Evolutionary conservation across 2,113 vertebrate species (phyloP).

Genomic region (Grammomys dolichurus): DNA sequence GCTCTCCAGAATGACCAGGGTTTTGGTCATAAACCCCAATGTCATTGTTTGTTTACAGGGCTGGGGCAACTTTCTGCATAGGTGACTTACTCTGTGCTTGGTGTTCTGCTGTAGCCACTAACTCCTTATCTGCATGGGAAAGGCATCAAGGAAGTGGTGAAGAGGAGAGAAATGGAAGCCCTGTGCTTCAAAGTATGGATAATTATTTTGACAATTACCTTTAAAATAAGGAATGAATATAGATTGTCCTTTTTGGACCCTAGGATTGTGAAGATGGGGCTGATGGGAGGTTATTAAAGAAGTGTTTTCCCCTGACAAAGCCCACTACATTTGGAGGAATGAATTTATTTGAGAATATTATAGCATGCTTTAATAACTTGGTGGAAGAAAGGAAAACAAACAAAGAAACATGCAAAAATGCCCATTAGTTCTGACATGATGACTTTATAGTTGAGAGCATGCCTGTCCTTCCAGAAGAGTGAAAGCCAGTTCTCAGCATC

Average conservation of each 20-base stretch:
- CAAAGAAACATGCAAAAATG: background rate
- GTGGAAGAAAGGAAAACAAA: background rate
- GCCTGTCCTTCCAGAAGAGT: background rate
- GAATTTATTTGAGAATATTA: slow-evolving; percentile 19
- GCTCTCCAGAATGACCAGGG: background rate
- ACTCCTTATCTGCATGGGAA: rapidly evolving
- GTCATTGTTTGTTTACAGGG: background rate
- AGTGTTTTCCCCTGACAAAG: background rate
- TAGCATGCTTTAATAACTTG: background rate
- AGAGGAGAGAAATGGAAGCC: slow-evolving; percentile 4
- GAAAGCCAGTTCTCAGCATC: background rate
- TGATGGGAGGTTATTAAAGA: background rate
- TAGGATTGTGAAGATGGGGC: background rate
- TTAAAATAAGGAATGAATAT: background rate
- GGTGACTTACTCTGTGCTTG: background rate
- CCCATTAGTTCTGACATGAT: background rate
- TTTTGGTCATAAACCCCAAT: background rate
- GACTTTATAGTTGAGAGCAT: background rate
- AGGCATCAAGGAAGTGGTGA: background rate
- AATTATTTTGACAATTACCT: slow-evolving; percentile 33
- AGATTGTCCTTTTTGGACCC: background rate
- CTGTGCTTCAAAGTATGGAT: background rate
- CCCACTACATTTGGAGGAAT: background rate
- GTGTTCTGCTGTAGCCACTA: background rate
- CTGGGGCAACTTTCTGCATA: background rate